Base-by-base conservation (phyloP, 2,888 invertebrate species). In the Xanthostigma xanthostigma region DNA sequence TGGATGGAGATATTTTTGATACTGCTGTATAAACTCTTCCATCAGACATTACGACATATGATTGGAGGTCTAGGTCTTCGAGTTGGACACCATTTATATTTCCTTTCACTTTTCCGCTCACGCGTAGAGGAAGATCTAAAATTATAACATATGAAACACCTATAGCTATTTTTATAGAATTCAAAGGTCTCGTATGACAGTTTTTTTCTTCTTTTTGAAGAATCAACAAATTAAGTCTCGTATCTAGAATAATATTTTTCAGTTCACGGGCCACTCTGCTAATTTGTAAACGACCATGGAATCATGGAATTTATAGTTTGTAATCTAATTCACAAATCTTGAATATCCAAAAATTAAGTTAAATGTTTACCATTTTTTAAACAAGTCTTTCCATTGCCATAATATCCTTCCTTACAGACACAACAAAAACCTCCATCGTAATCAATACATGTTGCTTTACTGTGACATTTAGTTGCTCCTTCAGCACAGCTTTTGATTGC, bases 321-420 rank as follows among this genome's bases (percentile, higher is more conserved):
- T 6, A 5, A 3, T 27, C 3, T 27, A 27, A 27, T 6, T 27
- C 3, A 27, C 27, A 27, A 27, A 27, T 27, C 6, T 27, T 6
- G 27, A 6, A 27, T 27, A 3, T 27, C 27, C n/a, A n/a, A n/a
- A n/a, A n/a, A n/a, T n/a, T n/a, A n/a, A n/a, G n/a, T n/a, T n/a
- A 17, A 17, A 17, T 27, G 27, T 27, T 59, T 61, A 74, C 84
- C 79, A 62, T 82, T 77, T 64, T 83, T 83, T 50, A 96, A 76
- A 62, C 97, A 97, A 46, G 81, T 81, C 62, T 79, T 79, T 47
- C 97, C 97, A 63, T 97, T 97, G 52, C 97, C 97, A 62, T 88
- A 93, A 67, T 72, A 91, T 8, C 85, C 86, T n/a, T 75, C 68
- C 37, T 77, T 73, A 63, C 97, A 97, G 53, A 77, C 72, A 64